Evolutionary conservation across 2,113 vertebrate species (phyloP).

Genomic region (Leuciscus idus): DNA sequence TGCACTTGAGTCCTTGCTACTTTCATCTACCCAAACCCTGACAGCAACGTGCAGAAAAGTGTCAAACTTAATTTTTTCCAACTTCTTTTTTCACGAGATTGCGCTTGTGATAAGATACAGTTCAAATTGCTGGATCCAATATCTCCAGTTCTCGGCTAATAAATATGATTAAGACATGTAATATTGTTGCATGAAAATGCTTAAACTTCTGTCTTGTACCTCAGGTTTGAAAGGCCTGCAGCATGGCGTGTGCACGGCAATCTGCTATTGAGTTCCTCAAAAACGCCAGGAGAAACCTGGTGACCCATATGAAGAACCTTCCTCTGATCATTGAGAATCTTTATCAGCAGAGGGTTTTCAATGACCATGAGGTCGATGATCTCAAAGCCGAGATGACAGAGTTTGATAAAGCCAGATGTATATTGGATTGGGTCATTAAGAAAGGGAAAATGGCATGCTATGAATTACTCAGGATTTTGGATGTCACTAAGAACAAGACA

Average conservation of each 20-base stretch:
- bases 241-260: conserved; percentile 13
- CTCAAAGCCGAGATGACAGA: conserved; percentile 14
- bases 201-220: not conserved
- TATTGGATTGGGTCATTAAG: conserved; percentile 34
- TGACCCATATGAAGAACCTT: not conserved
- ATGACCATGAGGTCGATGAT: not conserved
- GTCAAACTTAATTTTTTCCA: too few relatives aligned
- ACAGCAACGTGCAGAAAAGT: too few relatives aligned
- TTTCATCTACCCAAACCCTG: too few relatives aligned
- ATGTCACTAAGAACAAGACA: conserved; percentile 26
- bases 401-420: conserved; percentile 31
- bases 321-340: conserved; percentile 41
- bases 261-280: conserved; percentile 2
- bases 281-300: not conserved
- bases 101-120: too few relatives aligned
- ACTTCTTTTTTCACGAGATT: too few relatives aligned
- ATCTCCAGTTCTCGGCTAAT: too few relatives aligned
- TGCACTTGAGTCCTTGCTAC: too few relatives aligned
- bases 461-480: conserved; percentile 34
- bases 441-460: conserved; percentile 22
- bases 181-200: too few relatives aligned
- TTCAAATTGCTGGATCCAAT: too few relatives aligned
- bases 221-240: not conserved
- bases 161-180: too few relatives aligned
- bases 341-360: conserved; percentile 7